A percentile compares a stretch with the other conserved stretches of the same genome.
phyloP scores from a whole-genome alignment of 1,140 invertebrate genomes.

The Pomacea maculata region DNA sequence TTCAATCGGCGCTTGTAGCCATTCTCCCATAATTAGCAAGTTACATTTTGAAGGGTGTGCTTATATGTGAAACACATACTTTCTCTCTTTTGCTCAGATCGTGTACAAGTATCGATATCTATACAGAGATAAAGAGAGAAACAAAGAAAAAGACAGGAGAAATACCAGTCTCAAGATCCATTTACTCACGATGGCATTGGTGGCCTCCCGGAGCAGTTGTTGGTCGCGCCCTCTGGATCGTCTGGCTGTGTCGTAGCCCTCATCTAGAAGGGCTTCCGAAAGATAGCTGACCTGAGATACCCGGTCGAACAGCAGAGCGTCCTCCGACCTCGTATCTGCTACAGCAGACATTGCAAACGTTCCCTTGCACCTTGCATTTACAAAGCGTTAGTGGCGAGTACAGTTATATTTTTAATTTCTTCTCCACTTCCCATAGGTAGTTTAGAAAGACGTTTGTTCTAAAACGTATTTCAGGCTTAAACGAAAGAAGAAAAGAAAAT shows the following conservation, averaged over 20 bases:
- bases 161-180: neutral
- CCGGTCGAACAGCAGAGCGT: constrained; percentile 28
- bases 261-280: constrained; percentile 29
- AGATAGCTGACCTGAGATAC: constrained; percentile 32
- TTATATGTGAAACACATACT: no score
- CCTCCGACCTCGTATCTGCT: constrained; percentile 33
- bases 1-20: no score
- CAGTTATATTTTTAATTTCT: no score
- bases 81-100: no score
- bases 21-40: no score
- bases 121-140: no score
- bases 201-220: constrained; percentile 30
- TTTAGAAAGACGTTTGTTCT: no score
- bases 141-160: neutral
- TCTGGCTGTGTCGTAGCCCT: constrained; percentile 29
- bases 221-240: constrained; percentile 36
- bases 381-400: no score
- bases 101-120: no score
- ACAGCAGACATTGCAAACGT: neutral
- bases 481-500: neutral
- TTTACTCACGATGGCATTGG: constrained; percentile 36
- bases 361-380: neutral
- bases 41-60: no score
- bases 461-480: neutral
- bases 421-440: no score